phyloP scores from a whole-genome alignment of 2,113 vertebrate genomes.

The Neolamprologus hecqui region DNA sequence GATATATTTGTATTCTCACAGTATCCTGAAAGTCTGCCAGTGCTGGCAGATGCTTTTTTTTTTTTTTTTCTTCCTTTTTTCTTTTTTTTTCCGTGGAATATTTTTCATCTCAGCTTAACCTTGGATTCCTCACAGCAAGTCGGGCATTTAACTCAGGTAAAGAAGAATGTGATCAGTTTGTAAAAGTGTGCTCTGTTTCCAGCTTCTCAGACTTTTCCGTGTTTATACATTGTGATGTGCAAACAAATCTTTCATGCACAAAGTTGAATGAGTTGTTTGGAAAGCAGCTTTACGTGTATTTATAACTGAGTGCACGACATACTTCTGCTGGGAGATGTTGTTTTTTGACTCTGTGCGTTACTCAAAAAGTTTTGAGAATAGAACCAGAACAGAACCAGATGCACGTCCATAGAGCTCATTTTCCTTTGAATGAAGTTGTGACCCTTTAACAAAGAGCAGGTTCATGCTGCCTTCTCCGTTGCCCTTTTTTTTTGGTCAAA shows the following conservation, averaged over 20 bases:
- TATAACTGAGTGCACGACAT: background rate
- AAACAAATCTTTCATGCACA: background rate
- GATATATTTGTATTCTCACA: slow-evolving; percentile 21
- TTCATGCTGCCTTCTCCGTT: background rate
- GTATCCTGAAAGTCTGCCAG: slow-evolving; percentile 21
- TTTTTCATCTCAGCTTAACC: slow-evolving; percentile 53
- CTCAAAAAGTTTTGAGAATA: background rate
- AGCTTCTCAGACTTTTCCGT: background rate
- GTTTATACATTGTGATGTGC: background rate
- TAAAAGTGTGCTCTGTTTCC: background rate
- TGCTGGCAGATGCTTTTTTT: background rate
- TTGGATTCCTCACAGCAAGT: slow-evolving; percentile 71
- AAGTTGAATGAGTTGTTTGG: background rate
- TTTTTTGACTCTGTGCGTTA: background rate
- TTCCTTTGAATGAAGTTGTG: background rate
- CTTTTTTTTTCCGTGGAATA: slow-evolving; percentile 12
- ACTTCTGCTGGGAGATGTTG: slow-evolving; percentile 1
- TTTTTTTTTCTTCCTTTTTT: background rate
- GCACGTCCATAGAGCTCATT: background rate
- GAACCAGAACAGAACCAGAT: slow-evolving; percentile 7
- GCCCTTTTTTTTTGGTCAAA: background rate
- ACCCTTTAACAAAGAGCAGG: slow-evolving; percentile 36
- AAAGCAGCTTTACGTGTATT: background rate
- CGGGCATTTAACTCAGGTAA: slow-evolving; percentile 74
- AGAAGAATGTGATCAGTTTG: background rate